Evolutionary conservation across 2,888 invertebrate genomes (phyloP), one percentile per base, ranked within the genome.

Genomic region (Aspidiotus destructor): DNA sequence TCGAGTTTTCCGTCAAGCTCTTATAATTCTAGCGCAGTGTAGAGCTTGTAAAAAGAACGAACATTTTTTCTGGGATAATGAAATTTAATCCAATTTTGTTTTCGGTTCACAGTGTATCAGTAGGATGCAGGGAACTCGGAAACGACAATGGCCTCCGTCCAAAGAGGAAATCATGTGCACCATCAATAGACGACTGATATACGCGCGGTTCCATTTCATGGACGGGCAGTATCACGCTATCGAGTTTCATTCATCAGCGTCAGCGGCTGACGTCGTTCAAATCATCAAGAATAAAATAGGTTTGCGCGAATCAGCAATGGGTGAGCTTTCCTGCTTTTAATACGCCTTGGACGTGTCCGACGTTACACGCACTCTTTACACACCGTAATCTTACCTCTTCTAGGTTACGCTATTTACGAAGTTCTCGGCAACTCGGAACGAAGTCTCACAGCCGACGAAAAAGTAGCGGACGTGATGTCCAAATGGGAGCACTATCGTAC

Each of bases 211-310:
- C 75, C 85, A 92, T 77, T 86, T 96, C 75, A 87, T 95, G 84
- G 95, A 95, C 77, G 94, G 94, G 1, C 93, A 94, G 76, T 94
- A 93, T 76, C 91, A 95, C 77, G 91, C 93, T 0, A 86, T 96
- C 0, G 95, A 95, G 79, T 96, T 96, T 79, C 92, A 95, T 75
- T 92, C 95, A 0, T 92, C 92, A 42, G 91, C 94, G 60, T 92
- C 93, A 0, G 89, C 93, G 6, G 85, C 86, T 74, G 93, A 95
- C 76, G 89, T 95, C 2, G 86, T 94, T 76, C 86, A 88, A 75
- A 86, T 89, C 76, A 87, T 96, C 58, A 84, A 92, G 73, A 87
- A 87, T 73, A 95, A 94, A 81, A 92, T 96, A 74, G 95, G 95
- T 0, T 84, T 93, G 69, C 83, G 84, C 70, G 85, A 87, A 69